Conservation (phyloP, 2,888 invertebrate species). For the Eutolmus rufibarbis region DNA sequence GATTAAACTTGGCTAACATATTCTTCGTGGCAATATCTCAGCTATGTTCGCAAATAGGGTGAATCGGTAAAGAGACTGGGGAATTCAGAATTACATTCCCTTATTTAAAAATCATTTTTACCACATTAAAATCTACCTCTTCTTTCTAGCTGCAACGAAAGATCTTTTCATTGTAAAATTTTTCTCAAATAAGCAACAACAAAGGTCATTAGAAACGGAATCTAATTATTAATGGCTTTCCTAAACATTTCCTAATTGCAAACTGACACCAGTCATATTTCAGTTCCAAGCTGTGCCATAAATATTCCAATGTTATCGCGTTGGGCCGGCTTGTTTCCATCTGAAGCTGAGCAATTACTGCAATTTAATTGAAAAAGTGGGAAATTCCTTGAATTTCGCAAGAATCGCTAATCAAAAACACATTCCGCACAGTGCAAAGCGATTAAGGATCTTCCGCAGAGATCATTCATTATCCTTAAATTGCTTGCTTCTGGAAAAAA, state of each 20-base stretch:
- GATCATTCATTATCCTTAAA: conserved; percentile 25
- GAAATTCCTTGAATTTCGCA: background rate
- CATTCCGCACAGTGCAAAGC: background rate
- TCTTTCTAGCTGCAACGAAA: too few relatives aligned
- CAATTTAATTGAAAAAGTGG: background rate
- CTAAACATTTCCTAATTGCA: background rate
- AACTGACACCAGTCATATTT: background rate
- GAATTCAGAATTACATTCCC: too few relatives aligned
- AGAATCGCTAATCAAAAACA: conserved; percentile 14
- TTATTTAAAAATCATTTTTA: too few relatives aligned
- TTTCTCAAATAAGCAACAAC: background rate
- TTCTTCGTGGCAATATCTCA: too few relatives aligned
- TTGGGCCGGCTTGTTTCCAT: background rate
- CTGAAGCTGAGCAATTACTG: background rate
- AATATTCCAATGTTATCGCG: background rate
- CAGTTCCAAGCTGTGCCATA: background rate
- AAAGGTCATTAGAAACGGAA: background rate
- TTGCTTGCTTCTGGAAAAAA: background rate
- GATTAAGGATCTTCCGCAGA: background rate
- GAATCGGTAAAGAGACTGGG: too few relatives aligned
- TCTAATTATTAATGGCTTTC: background rate
- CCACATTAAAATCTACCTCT: too few relatives aligned
- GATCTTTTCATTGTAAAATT: background rate
- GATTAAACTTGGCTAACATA: too few relatives aligned
- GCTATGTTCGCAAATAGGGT: too few relatives aligned